phyloP scores from a whole-genome alignment of 2,113 vertebrate genomes.

The Rhinopithecus roxellana region DNA sequence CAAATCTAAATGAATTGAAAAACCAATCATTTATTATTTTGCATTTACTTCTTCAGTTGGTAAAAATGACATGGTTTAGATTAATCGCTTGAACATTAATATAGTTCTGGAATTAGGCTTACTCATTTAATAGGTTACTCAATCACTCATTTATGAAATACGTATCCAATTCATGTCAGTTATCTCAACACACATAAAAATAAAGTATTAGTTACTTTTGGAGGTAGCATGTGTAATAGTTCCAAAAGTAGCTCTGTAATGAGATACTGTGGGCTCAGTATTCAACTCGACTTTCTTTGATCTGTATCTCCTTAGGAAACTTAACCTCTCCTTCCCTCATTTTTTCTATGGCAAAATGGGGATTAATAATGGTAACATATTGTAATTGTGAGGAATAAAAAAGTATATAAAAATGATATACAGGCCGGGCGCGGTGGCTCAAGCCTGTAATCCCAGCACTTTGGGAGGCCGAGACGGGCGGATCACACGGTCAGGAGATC shows the following conservation, averaged over 20 bases:
- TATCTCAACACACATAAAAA: neutral
- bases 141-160: neutral
- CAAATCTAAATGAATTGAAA: conserved; percentile 69
- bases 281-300: neutral
- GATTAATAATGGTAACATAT: neutral
- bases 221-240: neutral
- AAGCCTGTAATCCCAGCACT: no score
- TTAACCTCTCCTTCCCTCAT: neutral
- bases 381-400: neutral
- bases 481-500: no score
- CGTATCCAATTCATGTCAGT: neutral
- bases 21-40: conserved; percentile 48
- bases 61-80: conserved; percentile 34
- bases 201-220: neutral
- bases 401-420: neutral
- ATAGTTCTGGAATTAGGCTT: neutral
- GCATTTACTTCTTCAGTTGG: conserved; percentile 49
- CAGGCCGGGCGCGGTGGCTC: no score
- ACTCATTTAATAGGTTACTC: neutral
- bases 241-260: neutral
- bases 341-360: neutral
- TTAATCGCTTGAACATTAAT: neutral
- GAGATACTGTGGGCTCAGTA: neutral
- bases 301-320: neutral
- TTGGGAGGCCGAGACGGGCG: no score